Evolutionary conservation across 2,888 invertebrate genomes (phyloP).

Genomic region (Tenthredo amoena): DNA sequence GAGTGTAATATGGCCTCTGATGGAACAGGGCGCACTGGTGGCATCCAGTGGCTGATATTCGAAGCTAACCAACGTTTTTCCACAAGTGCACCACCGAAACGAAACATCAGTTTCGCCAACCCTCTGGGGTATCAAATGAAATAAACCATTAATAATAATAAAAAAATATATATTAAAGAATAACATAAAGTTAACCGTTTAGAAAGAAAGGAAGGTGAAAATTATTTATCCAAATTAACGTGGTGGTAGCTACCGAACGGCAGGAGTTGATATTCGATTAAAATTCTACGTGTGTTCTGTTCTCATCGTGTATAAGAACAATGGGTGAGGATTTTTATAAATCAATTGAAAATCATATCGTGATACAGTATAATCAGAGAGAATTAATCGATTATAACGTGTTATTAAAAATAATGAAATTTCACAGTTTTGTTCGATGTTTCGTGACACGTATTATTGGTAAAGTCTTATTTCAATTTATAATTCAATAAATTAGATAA

Average conservation of each 20-base stretch:
- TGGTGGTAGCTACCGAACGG: background rate
- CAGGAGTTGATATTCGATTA: background rate
- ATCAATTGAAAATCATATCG: conserved; percentile 6
- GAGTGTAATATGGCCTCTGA: conserved; percentile 63
- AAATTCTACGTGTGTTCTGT: background rate
- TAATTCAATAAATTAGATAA: background rate
- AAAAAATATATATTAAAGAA: background rate
- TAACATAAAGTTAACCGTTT: background rate
- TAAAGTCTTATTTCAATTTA: conserved; percentile 6
- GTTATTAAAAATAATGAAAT: conserved; percentile 5
- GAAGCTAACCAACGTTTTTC: conserved; percentile 67
- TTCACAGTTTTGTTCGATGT: conserved; percentile 20
- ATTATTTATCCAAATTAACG: conserved; percentile 11
- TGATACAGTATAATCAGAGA: background rate
- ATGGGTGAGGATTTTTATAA: conserved; percentile 45
- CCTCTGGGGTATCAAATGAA: conserved; percentile 38
- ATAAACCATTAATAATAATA: conserved; percentile 27
- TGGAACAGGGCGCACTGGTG: conserved; percentile 64
- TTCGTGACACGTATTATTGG: conserved; percentile 42
- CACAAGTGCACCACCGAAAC: conserved; percentile 74
- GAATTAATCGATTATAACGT: conserved; percentile 8
- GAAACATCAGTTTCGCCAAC: conserved; percentile 71
- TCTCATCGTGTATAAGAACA: background rate
- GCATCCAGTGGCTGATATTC: conserved; percentile 69
- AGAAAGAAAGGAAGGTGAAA: background rate